Evolutionary conservation across 2,113 vertebrate species (phyloP), one percentile per base, ranked within the genome.

Genomic region (Nothoprocta pentlandii): DNA sequence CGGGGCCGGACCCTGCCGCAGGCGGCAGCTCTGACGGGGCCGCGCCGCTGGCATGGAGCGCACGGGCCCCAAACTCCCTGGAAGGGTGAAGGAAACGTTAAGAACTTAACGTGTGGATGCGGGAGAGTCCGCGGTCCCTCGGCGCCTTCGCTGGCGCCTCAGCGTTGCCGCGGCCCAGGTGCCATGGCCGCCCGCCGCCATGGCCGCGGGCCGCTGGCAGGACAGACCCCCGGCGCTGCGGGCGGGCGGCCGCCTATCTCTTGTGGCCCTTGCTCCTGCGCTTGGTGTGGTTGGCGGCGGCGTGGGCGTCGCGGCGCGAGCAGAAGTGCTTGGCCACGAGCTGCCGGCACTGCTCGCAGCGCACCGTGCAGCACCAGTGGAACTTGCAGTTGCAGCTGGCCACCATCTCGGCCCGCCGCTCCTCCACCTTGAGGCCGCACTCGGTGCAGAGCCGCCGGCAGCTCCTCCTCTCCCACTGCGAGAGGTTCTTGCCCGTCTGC

Each of bases 361-460:
- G 98, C 63, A 99, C 99, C 0, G 98, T 99, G 95, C 99, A 99
- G 95, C 99, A 99, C 99, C 99, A 99, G 90, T 99, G 98, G 77
- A 99, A 99, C 77, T 98, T 99, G 98, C 99, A 99, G 95, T 99
- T 99, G 93, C 99, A 99, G 96, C 99, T 99, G 96, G 97, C 98
- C 82, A 98, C 97, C 4, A 98, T 97, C 93, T 99, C 98, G 0
- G 96, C 97, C 94, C 96, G 97, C 70, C 97, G 98, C 96, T 98
- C 98, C 95, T 98, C 98, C 34, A 99, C 98, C 4, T 96, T 97
- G 25, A 99, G 98, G 3, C 99, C 99, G 8, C 99, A 99, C 51
- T 99, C 98, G 0, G 98, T 97, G 97, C 99, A 99, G 13, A 99
- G 95, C 88, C 97, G 96, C 90, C 98, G 97, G 94, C 99, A 99